phyloP scores from a whole-genome alignment of 2,888 invertebrate genomes.

The Caenorhabditis sp. region DNA sequence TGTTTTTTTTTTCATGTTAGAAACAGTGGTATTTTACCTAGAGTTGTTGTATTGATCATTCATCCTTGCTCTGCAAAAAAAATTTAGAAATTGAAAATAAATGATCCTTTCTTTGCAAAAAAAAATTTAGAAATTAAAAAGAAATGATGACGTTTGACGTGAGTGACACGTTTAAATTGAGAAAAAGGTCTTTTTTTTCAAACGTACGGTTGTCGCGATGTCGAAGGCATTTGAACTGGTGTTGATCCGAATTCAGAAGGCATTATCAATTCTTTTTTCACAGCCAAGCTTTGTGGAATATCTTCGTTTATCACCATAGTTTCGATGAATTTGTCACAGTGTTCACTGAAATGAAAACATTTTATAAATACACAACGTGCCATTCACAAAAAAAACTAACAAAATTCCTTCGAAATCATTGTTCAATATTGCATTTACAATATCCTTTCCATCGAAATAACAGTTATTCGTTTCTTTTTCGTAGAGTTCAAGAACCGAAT shows the following conservation, averaged over 20 bases:
- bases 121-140: no score
- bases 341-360: background rate
- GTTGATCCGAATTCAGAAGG: background rate
- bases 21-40: no score
- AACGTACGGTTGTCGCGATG: background rate
- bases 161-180: no score
- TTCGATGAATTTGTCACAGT: background rate
- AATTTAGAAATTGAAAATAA: no score
- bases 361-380: background rate
- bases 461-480: background rate
- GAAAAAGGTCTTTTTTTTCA: no score
- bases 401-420: background rate
- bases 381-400: background rate
- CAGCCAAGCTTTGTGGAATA: background rate
- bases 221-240: background rate
- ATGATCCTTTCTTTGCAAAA: no score
- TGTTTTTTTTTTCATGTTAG: no score
- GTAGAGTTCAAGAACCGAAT: background rate
- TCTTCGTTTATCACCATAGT: background rate
- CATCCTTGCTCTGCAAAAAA: no score
- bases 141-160: no score
- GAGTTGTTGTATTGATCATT: no score
- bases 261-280: background rate
- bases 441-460: background rate
- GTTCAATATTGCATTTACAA: background rate